Conservation (phyloP, 2,888 invertebrate species). For the Bhutanitis thaidina region DNA sequence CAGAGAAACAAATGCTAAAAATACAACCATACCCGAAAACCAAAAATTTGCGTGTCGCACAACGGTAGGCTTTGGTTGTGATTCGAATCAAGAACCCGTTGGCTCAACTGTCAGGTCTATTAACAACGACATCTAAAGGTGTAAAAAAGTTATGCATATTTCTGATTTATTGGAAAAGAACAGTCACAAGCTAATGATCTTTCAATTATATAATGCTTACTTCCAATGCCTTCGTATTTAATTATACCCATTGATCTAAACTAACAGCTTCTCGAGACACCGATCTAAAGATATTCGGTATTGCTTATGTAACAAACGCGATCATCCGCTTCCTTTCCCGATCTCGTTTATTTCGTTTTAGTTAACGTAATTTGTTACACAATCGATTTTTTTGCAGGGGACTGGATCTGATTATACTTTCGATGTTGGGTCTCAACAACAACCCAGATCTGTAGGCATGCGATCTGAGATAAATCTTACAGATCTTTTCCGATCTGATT, state of each 20-base stretch:
- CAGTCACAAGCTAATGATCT: neutral
- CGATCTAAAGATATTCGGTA: neutral
- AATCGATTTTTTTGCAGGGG: neutral
- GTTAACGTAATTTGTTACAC: neutral
- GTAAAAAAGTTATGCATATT: too few relatives aligned
- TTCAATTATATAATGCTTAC: neutral
- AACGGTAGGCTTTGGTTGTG: too few relatives aligned
- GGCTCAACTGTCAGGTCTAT: too few relatives aligned
- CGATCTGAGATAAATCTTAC: too few relatives aligned
- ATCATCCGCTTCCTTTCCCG: slow-evolving; percentile 6
- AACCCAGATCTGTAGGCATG: too few relatives aligned
- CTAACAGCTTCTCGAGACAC: neutral
- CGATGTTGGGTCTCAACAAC: neutral
- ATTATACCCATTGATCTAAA: neutral
- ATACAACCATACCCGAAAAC: too few relatives aligned
- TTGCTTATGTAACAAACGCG: slow-evolving; percentile 1
- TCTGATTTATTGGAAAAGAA: too few relatives aligned
- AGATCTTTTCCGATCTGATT: too few relatives aligned
- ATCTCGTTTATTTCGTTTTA: neutral
- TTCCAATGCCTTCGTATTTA: neutral
- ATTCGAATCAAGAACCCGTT: too few relatives aligned
- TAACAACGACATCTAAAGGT: too few relatives aligned
- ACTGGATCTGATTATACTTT: neutral
- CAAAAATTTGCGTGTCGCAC: too few relatives aligned
- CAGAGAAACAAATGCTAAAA: too few relatives aligned